Percentiles rank a stretch among this genome's conserved stretches.
Conservation (phyloP, 2,113 vertebrate genomes). For the Chaetura pelagica region DNA sequence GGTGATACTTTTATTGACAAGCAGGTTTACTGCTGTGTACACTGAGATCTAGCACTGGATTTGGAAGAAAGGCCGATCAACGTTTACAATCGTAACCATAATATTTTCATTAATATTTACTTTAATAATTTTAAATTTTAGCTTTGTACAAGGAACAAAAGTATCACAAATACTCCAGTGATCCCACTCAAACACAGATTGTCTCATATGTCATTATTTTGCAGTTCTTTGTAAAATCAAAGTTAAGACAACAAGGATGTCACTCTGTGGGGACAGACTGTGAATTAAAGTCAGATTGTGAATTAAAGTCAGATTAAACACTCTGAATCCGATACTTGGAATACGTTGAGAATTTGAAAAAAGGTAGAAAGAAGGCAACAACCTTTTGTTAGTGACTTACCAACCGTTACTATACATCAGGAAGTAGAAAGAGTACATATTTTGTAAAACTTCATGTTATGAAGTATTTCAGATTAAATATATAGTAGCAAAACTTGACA, state of each 20-base stretch:
- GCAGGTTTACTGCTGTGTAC: not conserved
- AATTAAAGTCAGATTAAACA: not conserved
- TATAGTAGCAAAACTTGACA: slow-evolving; percentile 1
- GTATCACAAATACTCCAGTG: not conserved
- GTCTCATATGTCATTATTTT: not conserved
- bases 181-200: not conserved
- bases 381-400: not conserved
- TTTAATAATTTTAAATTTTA: not conserved
- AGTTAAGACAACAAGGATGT: not conserved
- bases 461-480: not conserved
- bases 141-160: not conserved
- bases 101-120: not conserved
- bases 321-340: not conserved
- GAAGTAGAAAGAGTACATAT: not conserved
- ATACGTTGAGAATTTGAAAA: not conserved
- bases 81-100: not conserved
- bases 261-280: not conserved
- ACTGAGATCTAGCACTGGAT: not conserved
- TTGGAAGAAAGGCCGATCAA: not conserved
- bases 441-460: not conserved
- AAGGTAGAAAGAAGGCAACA: not conserved
- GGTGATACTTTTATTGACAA: rapidly evolving
- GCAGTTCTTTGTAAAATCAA: not conserved
- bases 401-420: not conserved
- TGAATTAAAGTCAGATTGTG: not conserved